Conservation (phyloP, 1,140 invertebrate species). For the Dinoponera quadriceps region DNA sequence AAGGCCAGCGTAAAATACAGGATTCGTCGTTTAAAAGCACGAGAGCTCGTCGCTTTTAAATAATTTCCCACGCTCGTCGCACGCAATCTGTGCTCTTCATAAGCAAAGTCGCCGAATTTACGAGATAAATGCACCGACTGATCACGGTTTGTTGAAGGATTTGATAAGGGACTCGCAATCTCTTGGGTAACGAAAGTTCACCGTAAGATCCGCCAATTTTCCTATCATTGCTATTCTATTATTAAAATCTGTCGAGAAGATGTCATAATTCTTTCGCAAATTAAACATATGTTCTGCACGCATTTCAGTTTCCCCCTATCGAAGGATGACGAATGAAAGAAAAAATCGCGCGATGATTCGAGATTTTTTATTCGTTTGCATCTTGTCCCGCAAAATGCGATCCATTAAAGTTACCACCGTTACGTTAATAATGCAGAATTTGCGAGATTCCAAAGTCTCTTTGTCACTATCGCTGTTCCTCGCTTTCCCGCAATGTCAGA, state of each 20-base stretch:
- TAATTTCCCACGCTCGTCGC: neutral
- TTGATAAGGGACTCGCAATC: no score
- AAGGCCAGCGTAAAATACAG: neutral
- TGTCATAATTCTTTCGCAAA: neutral
- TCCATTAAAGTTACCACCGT: neutral
- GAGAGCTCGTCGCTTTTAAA: neutral
- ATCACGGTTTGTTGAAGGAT: neutral
- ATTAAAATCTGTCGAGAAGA: no score
- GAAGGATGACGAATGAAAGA: neutral
- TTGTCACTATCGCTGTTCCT: neutral
- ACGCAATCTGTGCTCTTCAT: neutral
- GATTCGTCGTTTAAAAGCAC: neutral
- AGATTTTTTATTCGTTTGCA: slow-evolving; percentile 3
- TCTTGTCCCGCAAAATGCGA: slow-evolving; percentile 10
- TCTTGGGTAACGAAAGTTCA: no score
- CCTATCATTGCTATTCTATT: no score
- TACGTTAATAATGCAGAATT: slow-evolving; percentile 29
- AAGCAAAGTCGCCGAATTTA: neutral
- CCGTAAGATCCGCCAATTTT: no score
- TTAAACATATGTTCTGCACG: neutral
- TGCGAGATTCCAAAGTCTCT: slow-evolving; percentile 5
- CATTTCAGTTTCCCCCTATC: neutral
- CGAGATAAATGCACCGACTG: slow-evolving; percentile 1
- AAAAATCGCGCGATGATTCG: slow-evolving; percentile 4
- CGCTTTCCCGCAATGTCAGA: neutral